These are phyloP conservation scores for Hippasteria phrygiana DNA, from an alignment of 53 echinoderm and acorn worm genomes.

Conservation along the genomic window DNA sequence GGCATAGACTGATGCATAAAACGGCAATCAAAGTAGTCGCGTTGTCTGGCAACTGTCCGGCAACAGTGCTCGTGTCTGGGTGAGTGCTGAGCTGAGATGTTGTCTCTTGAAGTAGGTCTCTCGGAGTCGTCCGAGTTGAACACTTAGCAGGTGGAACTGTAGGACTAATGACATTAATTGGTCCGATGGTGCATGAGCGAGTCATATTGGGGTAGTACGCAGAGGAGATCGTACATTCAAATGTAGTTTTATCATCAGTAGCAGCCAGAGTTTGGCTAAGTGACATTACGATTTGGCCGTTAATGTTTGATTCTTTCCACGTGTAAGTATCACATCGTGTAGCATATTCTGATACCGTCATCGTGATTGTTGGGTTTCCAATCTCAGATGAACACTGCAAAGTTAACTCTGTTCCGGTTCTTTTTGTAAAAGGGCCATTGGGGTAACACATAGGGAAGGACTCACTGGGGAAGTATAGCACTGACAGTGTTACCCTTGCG, in stretches of 20 bases:
- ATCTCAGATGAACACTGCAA: conserved; percentile 37
- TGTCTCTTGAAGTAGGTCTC: too few species aligned
- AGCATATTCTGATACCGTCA: background rate
- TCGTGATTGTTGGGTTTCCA: conserved; percentile 27
- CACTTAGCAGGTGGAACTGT: too few species aligned
- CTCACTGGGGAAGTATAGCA: conserved; percentile 48
- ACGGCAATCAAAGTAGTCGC: too few species aligned
- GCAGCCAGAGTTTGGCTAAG: background rate
- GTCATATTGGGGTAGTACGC: background rate
- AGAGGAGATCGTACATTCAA: background rate
- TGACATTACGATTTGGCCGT: background rate
- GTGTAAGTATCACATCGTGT: background rate
- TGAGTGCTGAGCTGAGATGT: too few species aligned
- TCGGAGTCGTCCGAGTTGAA: too few species aligned
- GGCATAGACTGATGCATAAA: too few species aligned
- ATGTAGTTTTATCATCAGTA: background rate
- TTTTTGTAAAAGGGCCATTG: conserved; percentile 33
- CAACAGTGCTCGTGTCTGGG: too few species aligned
- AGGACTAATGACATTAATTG: background rate
- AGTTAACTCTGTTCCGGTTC: conserved; percentile 38
- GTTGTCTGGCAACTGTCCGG: too few species aligned
- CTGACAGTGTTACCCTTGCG: conserved; percentile 4
- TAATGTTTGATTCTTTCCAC: background rate
- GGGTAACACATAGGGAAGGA: conserved; percentile 46
- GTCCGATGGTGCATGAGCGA: conserved; percentile 22